Percentiles rank a stretch among this genome's conserved stretches.
Evolutionary conservation across 2,888 invertebrate genomes (phyloP).

Genomic region (Phyto melanocephala): DNA sequence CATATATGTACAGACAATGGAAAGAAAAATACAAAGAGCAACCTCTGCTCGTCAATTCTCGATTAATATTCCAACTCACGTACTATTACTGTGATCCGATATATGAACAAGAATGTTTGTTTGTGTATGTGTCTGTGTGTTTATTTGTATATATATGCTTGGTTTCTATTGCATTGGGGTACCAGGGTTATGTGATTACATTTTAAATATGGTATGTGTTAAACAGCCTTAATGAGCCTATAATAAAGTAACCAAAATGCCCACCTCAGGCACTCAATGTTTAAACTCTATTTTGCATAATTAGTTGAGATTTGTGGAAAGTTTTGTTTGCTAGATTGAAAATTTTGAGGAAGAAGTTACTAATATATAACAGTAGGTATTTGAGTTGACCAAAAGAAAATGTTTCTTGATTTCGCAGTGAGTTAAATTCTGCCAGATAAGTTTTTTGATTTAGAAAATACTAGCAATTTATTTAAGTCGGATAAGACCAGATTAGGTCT

Average conservation of each 20-base stretch:
- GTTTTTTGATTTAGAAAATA: too few relatives aligned
- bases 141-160: not conserved
- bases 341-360: too few relatives aligned
- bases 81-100: conserved; percentile 70
- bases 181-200: conserved; percentile 22
- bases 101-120: not conserved
- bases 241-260: not conserved
- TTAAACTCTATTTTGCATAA: not conserved
- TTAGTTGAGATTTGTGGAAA: not conserved
- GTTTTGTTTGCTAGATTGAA: too few relatives aligned
- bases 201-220: conserved; percentile 48
- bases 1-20: not conserved
- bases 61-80: conserved; percentile 76
- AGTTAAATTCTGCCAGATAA: too few relatives aligned
- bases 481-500: too few relatives aligned
- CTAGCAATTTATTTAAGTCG: too few relatives aligned
- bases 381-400: too few relatives aligned
- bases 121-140: not conserved
- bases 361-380: too few relatives aligned
- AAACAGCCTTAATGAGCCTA: conserved; percentile 49
- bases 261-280: conserved; percentile 26
- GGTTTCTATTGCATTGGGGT: not conserved
- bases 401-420: too few relatives aligned
- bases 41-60: conserved; percentile 71
- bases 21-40: not conserved